Evolutionary conservation across 2,797 vertebrate genomes (phyloP).

Genomic region (Sebastes iracundus): DNA sequence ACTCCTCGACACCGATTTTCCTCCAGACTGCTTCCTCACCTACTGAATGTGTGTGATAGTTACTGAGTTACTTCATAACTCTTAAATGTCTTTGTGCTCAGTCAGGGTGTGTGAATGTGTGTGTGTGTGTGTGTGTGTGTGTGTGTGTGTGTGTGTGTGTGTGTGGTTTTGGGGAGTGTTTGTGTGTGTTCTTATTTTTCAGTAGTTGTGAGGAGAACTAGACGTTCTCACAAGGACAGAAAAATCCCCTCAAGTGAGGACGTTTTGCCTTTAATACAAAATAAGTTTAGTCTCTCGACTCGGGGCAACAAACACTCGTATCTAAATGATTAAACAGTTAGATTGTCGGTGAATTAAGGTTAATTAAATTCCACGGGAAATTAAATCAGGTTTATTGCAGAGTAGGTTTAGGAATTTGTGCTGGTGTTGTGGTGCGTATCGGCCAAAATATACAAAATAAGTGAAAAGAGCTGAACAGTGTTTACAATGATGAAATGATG

Average conservation of each 20-base stretch:
- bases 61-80: constrained; percentile 8
- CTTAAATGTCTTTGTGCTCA: neutral
- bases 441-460: too few species aligned
- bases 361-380: too few species aligned
- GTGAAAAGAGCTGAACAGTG: too few species aligned
- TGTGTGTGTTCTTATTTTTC: neutral
- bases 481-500: too few species aligned
- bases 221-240: constrained; percentile 18
- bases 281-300: neutral
- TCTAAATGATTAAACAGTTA: neutral
- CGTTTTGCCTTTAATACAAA: neutral
- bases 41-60: constrained; percentile 1
- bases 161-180: neutral
- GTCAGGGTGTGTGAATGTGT: neutral
- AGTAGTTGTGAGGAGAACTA: neutral
- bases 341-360: neutral
- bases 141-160: neutral
- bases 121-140: constrained; percentile 2
- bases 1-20: constrained; percentile 46
- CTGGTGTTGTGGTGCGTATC: too few species aligned
- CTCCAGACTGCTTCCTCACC: constrained; percentile 41
- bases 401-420: too few species aligned
- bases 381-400: too few species aligned
- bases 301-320: neutral
- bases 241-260: constrained; percentile 16